phyloP scores from a whole-genome alignment of 2,888 invertebrate species.

The Cerastoderma edule region DNA sequence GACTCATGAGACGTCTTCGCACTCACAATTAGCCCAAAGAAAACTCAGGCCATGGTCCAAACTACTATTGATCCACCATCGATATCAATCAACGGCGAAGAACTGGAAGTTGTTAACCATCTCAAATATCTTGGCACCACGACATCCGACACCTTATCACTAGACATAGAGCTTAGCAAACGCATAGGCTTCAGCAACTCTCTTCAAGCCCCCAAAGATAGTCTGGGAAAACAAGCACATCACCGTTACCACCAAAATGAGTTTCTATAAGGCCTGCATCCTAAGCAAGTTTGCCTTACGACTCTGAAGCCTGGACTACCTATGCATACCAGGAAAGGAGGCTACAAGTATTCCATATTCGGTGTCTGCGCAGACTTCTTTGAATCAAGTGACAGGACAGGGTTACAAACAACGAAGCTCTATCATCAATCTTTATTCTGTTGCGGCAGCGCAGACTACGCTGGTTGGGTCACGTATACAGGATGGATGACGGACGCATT shows the following conservation, averaged over 20 bases:
- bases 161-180: no score
- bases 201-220: background rate
- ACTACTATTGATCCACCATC: background rate
- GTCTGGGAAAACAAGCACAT: background rate
- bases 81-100: no score
- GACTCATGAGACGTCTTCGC: background rate
- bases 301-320: no score
- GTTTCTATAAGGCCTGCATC: no score
- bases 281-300: no score
- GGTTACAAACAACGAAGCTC: background rate
- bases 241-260: no score
- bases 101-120: no score
- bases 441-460: background rate
- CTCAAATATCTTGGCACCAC: no score
- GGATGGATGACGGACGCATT: slow-evolving; percentile 14
- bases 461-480: background rate
- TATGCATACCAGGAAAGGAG: slow-evolving; percentile 14
- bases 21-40: no score
- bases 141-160: no score
- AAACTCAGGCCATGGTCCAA: background rate
- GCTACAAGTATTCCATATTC: background rate
- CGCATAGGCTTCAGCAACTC: background rate
- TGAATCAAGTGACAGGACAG: no score
- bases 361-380: background rate
- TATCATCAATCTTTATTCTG: background rate